Conservation (phyloP, 2,888 invertebrate species). For the Trissoscelio sp. region DNA sequence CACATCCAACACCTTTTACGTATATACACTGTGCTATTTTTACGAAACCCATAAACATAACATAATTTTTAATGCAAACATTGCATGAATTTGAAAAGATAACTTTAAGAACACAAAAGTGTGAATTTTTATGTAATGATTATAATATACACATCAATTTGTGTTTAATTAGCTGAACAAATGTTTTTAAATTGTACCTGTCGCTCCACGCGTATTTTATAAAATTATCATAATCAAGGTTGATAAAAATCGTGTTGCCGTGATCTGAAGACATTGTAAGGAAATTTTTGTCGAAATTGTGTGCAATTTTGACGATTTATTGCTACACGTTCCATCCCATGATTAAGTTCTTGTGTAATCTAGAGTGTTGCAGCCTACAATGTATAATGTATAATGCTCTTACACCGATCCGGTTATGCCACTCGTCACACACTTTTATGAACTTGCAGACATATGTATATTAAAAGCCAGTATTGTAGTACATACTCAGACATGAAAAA, state of each 20-base stretch:
- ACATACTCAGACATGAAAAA: no score
- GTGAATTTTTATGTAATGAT: no score
- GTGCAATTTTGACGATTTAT: background rate
- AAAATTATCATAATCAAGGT: background rate
- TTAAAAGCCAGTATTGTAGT: no score
- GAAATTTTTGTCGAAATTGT: background rate
- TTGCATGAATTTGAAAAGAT: background rate
- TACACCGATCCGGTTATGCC: constrained; percentile 7
- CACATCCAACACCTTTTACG: constrained; percentile 5
- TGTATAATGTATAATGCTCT: background rate
- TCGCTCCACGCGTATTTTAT: background rate
- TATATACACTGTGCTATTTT: background rate
- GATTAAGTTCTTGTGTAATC: background rate
- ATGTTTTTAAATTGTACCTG: background rate
- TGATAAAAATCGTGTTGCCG: background rate
- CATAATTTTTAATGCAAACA: constrained; percentile 1
- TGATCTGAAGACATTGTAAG: no score
- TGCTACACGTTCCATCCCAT: background rate
- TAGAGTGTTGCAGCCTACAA: background rate
- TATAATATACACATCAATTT: background rate
- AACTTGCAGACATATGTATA: background rate
- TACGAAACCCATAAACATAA: background rate
- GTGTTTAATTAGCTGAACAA: background rate
- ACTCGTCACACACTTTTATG: background rate
- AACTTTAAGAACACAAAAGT: no score